Evolutionary conservation across 2,797 vertebrate genomes (phyloP).

Genomic region (Diceros bicornis): DNA sequence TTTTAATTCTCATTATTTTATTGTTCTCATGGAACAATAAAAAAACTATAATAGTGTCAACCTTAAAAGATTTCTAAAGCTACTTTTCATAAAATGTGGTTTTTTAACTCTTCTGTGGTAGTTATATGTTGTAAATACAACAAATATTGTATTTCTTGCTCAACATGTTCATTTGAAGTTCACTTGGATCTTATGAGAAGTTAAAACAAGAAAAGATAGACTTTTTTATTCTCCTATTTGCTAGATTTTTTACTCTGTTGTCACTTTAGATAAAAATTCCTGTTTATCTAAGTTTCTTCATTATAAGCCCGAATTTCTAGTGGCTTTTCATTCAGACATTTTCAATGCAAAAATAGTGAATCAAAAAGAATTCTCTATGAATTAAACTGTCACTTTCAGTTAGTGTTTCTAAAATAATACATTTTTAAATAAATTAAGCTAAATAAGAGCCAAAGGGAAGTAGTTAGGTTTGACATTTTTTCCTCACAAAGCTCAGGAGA

Average conservation of each 20-base stretch:
- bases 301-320: conserved; percentile 53
- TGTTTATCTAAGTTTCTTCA: conserved; percentile 66
- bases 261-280: conserved; percentile 67
- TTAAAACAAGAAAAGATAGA: conserved; percentile 65
- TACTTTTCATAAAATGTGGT: conserved; percentile 84
- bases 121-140: conserved; percentile 76
- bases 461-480: neutral
- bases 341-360: conserved; percentile 72
- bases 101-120: conserved; percentile 67
- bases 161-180: conserved; percentile 58
- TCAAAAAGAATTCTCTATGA: conserved; percentile 68
- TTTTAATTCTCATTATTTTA: conserved; percentile 57
- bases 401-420: conserved; percentile 66
- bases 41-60: conserved; percentile 59
- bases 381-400: conserved; percentile 71
- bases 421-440: conserved; percentile 73
- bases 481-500: conserved; percentile 30
- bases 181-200: conserved; percentile 72
- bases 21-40: conserved; percentile 70
- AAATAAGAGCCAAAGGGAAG: conserved; percentile 12
- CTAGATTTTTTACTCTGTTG: conserved; percentile 71
- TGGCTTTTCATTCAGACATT: conserved; percentile 62
- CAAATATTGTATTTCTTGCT: conserved; percentile 77
- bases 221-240: conserved; percentile 65
- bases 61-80: conserved; percentile 77